Evolutionary conservation across 2,797 vertebrate genomes (phyloP).

Genomic region (Sebastes miniatus): DNA sequence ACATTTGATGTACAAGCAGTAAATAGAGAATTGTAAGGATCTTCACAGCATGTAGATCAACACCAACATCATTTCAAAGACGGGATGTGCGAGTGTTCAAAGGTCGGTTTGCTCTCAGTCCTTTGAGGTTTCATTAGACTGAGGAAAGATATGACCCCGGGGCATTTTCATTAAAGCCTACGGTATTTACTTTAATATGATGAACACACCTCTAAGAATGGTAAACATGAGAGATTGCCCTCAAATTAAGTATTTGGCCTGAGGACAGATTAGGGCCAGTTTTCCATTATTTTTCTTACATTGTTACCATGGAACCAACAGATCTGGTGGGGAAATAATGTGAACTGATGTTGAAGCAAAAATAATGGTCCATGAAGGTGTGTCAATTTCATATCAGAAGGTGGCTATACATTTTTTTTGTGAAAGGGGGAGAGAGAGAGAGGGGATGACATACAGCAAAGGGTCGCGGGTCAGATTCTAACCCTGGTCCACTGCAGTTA

Average conservation of each 20-base stretch:
- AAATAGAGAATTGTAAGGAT: constrained; percentile 81
- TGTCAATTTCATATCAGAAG: neutral
- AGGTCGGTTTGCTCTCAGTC: constrained; percentile 74
- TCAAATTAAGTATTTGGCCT: constrained; percentile 59
- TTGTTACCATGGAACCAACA: constrained; percentile 15
- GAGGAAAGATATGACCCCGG: constrained; percentile 70
- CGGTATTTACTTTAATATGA: constrained; percentile 74
- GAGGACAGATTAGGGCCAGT: constrained; percentile 56
- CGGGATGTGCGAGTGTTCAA: constrained; percentile 67
- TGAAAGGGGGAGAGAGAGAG: too few relatives aligned
- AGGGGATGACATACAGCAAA: too few relatives aligned
- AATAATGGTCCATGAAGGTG: neutral
- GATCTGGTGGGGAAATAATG: neutral
- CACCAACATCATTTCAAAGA: constrained; percentile 81
- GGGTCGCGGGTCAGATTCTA: too few relatives aligned
- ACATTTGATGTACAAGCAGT: constrained; percentile 72
- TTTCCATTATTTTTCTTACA: constrained; percentile 24
- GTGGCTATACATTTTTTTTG: neutral
- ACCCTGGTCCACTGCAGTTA: too few relatives aligned
- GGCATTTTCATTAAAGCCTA: constrained; percentile 75
- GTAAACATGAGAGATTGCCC: constrained; percentile 66
- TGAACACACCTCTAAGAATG: constrained; percentile 63
- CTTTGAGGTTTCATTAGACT: constrained; percentile 73
- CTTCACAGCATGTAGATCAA: constrained; percentile 70
- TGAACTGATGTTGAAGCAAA: neutral